Evolutionary conservation across 2,888 invertebrate genomes (phyloP).

Genomic region (Drosophila testacea): DNA sequence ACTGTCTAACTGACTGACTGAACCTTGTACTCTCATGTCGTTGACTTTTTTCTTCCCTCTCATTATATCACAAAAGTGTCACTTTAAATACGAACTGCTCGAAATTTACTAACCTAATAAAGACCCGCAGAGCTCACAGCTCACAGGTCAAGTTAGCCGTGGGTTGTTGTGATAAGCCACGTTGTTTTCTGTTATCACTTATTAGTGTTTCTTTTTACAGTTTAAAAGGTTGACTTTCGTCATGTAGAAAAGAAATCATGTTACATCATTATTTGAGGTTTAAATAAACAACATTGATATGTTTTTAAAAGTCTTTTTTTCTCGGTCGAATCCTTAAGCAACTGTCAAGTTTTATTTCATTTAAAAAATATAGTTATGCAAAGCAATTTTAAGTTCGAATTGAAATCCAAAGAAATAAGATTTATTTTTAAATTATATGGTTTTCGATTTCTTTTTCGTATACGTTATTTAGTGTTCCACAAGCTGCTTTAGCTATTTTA

Average conservation of each 20-base stretch:
- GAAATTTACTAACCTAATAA: slow-evolving; percentile 32
- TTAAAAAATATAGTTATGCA: no score
- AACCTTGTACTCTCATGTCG: slow-evolving; percentile 39
- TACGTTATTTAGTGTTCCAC: no score
- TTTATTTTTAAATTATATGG: not conserved
- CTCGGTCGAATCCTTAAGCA: no score
- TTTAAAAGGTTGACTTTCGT: not conserved
- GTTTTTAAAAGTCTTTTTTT: no score
- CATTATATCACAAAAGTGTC: slow-evolving; percentile 42
- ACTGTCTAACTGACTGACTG: slow-evolving; percentile 1
- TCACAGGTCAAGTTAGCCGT: slow-evolving; percentile 44
- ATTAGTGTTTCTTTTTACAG: slow-evolving; percentile 12
- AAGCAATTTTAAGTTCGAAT: not conserved
- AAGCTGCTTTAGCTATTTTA: no score
- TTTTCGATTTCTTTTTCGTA: not conserved
- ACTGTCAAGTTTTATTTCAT: no score
- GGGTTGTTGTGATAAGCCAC: slow-evolving; percentile 39
- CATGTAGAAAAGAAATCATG: not conserved
- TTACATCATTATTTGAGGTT: slow-evolving; percentile 3
- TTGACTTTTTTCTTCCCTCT: slow-evolving; percentile 8
- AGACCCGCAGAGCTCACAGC: slow-evolving; percentile 21
- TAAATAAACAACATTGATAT: not conserved
- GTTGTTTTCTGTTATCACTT: slow-evolving; percentile 13
- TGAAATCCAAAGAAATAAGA: not conserved
- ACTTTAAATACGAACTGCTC: slow-evolving; percentile 30